A percentile compares a stretch with the other conserved stretches of the same genome.
These are phyloP conservation scores for Cheilosia vulpina DNA, from an alignment of 2,888 invertebrate species.

Conservation along the genomic window DNA sequence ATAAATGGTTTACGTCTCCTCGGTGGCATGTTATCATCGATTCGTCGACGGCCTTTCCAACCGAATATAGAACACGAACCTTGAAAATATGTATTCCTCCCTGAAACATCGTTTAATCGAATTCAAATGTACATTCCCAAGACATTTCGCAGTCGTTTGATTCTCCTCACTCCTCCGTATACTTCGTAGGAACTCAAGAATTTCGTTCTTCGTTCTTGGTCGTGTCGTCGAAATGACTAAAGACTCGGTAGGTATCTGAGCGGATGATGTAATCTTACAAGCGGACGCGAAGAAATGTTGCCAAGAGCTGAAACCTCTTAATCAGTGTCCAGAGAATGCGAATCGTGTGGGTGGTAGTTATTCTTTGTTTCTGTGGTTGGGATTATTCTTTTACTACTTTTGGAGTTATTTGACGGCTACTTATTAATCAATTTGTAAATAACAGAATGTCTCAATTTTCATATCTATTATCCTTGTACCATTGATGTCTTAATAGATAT, in stretches of 20 bases:
- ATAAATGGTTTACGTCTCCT: slow-evolving; percentile 35
- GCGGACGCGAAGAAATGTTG: slow-evolving; percentile 34
- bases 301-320: slow-evolving; percentile 41
- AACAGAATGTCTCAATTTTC: too few species aligned
- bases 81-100: slow-evolving; percentile 50
- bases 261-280: slow-evolving; percentile 64
- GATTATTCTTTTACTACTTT: too few species aligned
- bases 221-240: slow-evolving; percentile 12
- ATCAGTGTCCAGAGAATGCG: slow-evolving; percentile 34
- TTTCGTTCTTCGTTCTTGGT: slow-evolving; percentile 13
- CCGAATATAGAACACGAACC: slow-evolving; percentile 24
- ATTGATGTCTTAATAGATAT: too few species aligned
- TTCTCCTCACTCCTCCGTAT: neutral
- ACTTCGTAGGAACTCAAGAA: slow-evolving; percentile 2
- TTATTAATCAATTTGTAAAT: too few species aligned
- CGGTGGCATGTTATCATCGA: slow-evolving; percentile 59
- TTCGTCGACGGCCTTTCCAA: slow-evolving; percentile 37
- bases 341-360: slow-evolving; percentile 35
- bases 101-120: slow-evolving; percentile 67
- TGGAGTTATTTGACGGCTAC: too few species aligned
- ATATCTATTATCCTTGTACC: too few species aligned
- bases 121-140: slow-evolving; percentile 65
- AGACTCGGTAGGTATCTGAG: slow-evolving; percentile 8
- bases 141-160: slow-evolving; percentile 51
- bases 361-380: neutral